phyloP scores from a whole-genome alignment of 2,113 vertebrate genomes.

The Calypte anna region DNA sequence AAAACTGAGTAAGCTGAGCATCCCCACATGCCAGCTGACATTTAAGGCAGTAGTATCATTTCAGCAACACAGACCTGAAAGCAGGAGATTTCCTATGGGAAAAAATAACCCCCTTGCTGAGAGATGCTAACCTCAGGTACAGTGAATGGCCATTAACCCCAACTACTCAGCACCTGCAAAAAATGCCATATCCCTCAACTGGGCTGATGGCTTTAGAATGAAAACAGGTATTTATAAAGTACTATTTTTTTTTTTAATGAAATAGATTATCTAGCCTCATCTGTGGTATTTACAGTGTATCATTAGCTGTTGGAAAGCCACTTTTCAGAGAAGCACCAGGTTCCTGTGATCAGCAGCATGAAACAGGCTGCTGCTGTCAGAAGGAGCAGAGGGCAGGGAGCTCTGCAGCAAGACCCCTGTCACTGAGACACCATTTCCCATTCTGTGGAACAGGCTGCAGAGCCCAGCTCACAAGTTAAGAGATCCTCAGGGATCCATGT shows the following conservation, averaged over 20 bases:
- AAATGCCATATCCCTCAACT: not conserved
- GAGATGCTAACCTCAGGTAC: not conserved
- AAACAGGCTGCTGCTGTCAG: not conserved
- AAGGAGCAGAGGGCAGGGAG: not conserved
- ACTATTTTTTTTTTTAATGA: not conserved
- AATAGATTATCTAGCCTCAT: not conserved
- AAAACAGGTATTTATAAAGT: not conserved
- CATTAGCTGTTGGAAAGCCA: not conserved
- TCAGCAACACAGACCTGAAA: not conserved
- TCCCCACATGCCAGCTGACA: not conserved
- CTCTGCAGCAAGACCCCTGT: not conserved
- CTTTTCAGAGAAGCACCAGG: not conserved
- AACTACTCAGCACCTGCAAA: not conserved
- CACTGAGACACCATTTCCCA: not conserved
- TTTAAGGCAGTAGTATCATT: not conserved
- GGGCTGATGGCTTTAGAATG: not conserved
- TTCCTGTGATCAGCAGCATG: not conserved
- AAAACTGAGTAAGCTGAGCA: not conserved
- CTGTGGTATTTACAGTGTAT: not conserved
- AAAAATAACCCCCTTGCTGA: not conserved
- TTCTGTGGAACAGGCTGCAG: not conserved
- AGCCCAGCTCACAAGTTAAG: not conserved
- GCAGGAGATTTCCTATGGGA: not conserved
- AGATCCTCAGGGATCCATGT: conserved; percentile 14
- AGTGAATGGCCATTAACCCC: not conserved